These are phyloP conservation scores for Periophthalmodon schlosseri DNA, from an alignment of 2,113 vertebrate genomes.

Conservation along the genomic window DNA sequence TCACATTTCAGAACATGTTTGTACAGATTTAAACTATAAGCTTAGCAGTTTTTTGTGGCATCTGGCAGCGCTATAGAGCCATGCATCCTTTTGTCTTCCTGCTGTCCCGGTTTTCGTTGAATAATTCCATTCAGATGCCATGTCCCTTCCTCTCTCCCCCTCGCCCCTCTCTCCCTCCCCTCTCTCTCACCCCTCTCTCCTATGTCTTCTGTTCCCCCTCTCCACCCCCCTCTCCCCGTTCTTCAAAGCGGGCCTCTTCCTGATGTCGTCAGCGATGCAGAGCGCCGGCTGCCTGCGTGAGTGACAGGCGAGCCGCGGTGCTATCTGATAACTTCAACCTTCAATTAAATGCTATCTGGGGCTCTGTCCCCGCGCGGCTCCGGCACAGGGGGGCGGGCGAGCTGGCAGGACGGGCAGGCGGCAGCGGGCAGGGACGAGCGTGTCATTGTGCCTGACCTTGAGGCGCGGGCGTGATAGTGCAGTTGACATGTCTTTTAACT, in stretches of 20 bases:
- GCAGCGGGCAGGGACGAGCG: too few species aligned
- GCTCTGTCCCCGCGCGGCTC: constrained; percentile 39
- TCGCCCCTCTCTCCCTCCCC: constrained; percentile 39
- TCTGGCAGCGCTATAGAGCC: background rate
- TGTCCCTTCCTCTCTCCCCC: constrained; percentile 53
- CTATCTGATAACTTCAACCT: constrained; percentile 74
- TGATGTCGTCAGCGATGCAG: constrained; percentile 56
- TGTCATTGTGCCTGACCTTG: constrained; percentile 69
- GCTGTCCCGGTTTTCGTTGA: constrained; percentile 33
- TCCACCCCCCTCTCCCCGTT: constrained; percentile 24
- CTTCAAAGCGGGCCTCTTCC: constrained; percentile 62
- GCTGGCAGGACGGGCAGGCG: constrained; percentile 12
- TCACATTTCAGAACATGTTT: too few species aligned
- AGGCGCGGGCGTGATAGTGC: too few species aligned
- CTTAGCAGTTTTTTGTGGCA: too few species aligned
- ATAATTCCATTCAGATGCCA: constrained; percentile 69
- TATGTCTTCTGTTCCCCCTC: constrained; percentile 31
- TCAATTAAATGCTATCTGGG: constrained; percentile 73
- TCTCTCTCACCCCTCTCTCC: constrained; percentile 38
- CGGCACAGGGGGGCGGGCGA: constrained; percentile 19
- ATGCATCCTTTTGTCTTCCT: constrained; percentile 17
- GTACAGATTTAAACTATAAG: too few species aligned
- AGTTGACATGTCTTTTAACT: constrained; percentile 59
- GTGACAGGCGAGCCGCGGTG: constrained; percentile 66
- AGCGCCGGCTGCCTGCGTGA: constrained; percentile 65